Percentiles rank a stretch among this genome's conserved stretches.
phyloP scores from a whole-genome alignment of 2,888 invertebrate species.

The Agapetus fuscipes region DNA sequence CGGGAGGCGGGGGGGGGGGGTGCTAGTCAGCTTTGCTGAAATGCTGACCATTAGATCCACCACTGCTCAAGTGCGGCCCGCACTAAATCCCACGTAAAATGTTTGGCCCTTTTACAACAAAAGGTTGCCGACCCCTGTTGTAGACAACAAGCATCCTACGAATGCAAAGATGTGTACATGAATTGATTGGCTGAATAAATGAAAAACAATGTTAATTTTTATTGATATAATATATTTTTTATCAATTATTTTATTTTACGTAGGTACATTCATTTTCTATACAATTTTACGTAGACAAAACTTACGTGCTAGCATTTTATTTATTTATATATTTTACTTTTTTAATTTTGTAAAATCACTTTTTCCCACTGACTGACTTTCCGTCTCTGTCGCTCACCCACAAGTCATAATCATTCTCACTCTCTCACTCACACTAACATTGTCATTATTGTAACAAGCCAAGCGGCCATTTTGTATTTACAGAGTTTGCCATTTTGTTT shows the following conservation, averaged over 20 bases:
- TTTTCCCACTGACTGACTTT: slow-evolving; percentile 4
- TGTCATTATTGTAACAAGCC: slow-evolving; percentile 2
- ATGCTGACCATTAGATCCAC: too few relatives aligned
- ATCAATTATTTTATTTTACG: slow-evolving; percentile 17
- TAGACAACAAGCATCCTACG: too few relatives aligned
- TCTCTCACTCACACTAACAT: slow-evolving; percentile 3
- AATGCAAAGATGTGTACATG: too few relatives aligned
- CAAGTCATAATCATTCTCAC: neutral
- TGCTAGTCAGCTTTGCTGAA: too few relatives aligned
- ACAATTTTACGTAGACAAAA: slow-evolving; percentile 21
- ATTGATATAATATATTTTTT: slow-evolving; percentile 21
- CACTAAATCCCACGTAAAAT: too few relatives aligned
- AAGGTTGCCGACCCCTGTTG: too few relatives aligned
- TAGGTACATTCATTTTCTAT: slow-evolving; percentile 21
- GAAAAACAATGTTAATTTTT: slow-evolving; percentile 10
- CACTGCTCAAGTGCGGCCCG: too few relatives aligned
- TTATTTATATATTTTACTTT: slow-evolving; percentile 8
- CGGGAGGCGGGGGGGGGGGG: too few relatives aligned
- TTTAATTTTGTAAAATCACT: slow-evolving; percentile 16
- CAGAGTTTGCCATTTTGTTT: too few relatives aligned
- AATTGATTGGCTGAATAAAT: too few relatives aligned
- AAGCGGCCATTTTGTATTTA: too few relatives aligned
- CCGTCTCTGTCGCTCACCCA: slow-evolving; percentile 4
- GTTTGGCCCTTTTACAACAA: too few relatives aligned
- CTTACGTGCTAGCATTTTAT: slow-evolving; percentile 11